Percentiles rank a stretch among this genome's conserved stretches.
Conservation (phyloP, 1,140 invertebrate species). For the Aporrectodea caliginosa region DNA sequence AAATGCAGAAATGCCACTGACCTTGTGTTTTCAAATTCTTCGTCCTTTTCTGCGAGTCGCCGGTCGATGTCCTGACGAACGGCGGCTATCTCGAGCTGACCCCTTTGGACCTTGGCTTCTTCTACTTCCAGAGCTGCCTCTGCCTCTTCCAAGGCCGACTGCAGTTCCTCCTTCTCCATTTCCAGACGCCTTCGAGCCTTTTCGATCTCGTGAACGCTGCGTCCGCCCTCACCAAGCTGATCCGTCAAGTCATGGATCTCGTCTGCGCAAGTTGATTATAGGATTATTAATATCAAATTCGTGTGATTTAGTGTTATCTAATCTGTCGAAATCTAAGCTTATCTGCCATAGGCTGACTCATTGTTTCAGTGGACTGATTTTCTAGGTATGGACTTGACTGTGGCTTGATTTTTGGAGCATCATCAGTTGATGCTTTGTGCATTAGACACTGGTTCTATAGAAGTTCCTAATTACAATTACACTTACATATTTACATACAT, state of each 20-base stretch:
- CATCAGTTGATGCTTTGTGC: too few relatives aligned
- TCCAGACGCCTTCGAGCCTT: constrained; percentile 95
- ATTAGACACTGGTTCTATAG: too few relatives aligned
- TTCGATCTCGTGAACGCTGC: constrained; percentile 89
- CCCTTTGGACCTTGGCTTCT: constrained; percentile 69
- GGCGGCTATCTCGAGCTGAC: constrained; percentile 92
- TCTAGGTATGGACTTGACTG: too few relatives aligned
- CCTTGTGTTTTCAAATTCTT: constrained; percentile 95
- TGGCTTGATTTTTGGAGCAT: too few relatives aligned
- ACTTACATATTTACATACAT: too few relatives aligned
- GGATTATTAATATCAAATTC: too few relatives aligned
- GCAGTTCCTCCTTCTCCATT: constrained; percentile 97
- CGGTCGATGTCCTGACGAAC: constrained; percentile 97
- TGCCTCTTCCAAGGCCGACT: constrained; percentile 96
- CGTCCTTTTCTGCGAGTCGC: constrained; percentile 96
- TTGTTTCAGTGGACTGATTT: too few relatives aligned
- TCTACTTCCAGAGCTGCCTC: constrained; percentile 93
- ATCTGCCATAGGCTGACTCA: too few relatives aligned
- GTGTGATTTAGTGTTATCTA: too few relatives aligned
- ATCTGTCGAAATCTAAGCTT: too few relatives aligned
- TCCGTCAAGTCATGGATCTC: constrained; percentile 98
- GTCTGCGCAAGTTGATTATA: constrained; percentile 63
- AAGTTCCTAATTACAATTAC: too few relatives aligned
- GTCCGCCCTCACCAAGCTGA: constrained; percentile 95
- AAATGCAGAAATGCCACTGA: constrained; percentile 35